These are phyloP conservation scores for Drosophila rubida DNA, from an alignment of 2,888 invertebrate species.

Conservation along the genomic window DNA sequence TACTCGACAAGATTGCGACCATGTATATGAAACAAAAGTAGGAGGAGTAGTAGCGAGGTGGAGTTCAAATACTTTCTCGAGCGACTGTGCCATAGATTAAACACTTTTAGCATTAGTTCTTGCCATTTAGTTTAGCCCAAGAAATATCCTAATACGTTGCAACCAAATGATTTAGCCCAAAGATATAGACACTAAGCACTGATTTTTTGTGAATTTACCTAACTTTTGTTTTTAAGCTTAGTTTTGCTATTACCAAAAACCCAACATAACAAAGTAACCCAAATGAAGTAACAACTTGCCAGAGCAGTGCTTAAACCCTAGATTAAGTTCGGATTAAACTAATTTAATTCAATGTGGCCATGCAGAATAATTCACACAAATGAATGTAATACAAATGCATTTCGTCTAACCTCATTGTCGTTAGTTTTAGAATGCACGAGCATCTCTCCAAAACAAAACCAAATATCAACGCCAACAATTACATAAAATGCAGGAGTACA, in stretches of 20 bases:
- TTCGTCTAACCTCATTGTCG: constrained; percentile 40
- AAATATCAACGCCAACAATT: constrained; percentile 27
- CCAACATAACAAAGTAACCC: constrained; percentile 6
- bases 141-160: constrained; percentile 15
- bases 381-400: constrained; percentile 41
- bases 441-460: constrained; percentile 37
- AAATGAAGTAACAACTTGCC: constrained; percentile 60
- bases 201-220: constrained; percentile 42
- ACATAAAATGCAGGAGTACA: constrained; percentile 11
- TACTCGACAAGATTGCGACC: constrained; percentile 87
- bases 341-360: constrained; percentile 63
- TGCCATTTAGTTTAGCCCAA: constrained; percentile 68
- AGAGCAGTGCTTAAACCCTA: constrained; percentile 48
- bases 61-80: not conserved
- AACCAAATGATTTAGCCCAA: constrained; percentile 71
- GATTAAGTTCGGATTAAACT: constrained; percentile 22
- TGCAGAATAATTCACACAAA: constrained; percentile 34
- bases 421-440: constrained; percentile 14
- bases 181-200: constrained; percentile 52
- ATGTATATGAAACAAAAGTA: constrained; percentile 83
- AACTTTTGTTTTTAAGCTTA: constrained; percentile 16
- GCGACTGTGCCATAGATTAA: constrained; percentile 64
- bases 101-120: constrained; percentile 60
- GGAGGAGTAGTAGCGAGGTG: constrained; percentile 3
- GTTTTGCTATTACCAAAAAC: constrained; percentile 54